These are phyloP conservation scores for Sycobia sp. DNA, from an alignment of 1,140 invertebrate genomes.

Conservation along the genomic window DNA sequence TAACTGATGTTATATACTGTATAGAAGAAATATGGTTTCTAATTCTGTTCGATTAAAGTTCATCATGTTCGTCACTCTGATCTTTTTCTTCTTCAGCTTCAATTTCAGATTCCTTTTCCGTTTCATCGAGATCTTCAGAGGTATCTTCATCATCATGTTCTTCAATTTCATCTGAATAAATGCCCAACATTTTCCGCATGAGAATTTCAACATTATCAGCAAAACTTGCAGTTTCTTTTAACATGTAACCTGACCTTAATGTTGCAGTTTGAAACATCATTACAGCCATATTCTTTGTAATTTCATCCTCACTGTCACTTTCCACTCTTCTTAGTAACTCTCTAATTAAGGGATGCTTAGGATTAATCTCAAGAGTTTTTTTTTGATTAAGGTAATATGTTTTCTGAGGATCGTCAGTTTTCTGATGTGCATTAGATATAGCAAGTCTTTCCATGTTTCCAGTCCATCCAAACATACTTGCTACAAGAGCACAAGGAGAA, in stretches of 20 bases:
- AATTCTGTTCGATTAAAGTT: no score
- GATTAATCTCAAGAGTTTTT: constrained; percentile 98
- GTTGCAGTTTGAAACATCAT: constrained; percentile 95
- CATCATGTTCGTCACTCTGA: constrained; percentile 50
- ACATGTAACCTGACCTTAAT: constrained; percentile 86
- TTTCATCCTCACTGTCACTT: constrained; percentile 77
- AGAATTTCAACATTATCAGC: constrained; percentile 86
- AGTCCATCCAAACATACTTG: constrained; percentile 96
- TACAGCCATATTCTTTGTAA: constrained; percentile 84
- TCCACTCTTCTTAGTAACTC: constrained; percentile 86
- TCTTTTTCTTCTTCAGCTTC: constrained; percentile 47
- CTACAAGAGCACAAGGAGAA: constrained; percentile 96
- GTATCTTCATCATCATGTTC: constrained; percentile 71
- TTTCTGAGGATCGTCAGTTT: constrained; percentile 89
- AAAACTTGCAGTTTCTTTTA: constrained; percentile 86
- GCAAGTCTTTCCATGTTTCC: constrained; percentile 99
- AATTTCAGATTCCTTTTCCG: constrained; percentile 62
- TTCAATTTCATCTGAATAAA: constrained; percentile 75
- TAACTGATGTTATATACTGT: no score
- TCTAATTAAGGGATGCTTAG: constrained; percentile 92
- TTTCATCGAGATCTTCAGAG: constrained; percentile 59
- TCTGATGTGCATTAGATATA: constrained; percentile 95
- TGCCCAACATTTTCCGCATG: constrained; percentile 81
- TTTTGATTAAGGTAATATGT: constrained; percentile 94
- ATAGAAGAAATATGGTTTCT: no score